phyloP scores from a whole-genome alignment of 1,140 invertebrate genomes.

The Brachionus rotundiformis region DNA sequence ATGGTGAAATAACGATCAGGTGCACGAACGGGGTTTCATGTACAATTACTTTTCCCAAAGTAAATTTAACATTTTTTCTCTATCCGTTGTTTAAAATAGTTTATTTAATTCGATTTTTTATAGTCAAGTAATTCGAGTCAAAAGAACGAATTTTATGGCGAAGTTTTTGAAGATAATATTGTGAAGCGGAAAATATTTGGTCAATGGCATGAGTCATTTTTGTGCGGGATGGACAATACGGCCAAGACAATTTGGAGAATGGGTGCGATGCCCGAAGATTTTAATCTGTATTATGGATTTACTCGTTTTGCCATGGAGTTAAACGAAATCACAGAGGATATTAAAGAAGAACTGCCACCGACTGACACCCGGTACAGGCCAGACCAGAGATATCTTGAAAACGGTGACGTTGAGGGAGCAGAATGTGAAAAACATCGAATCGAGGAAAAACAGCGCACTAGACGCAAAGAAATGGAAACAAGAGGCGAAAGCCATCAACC shows the following conservation, averaged over 20 bases:
- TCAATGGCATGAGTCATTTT: constrained; percentile 52
- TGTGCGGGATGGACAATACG: constrained; percentile 48
- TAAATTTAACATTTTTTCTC: constrained; percentile 58
- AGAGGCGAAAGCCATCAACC: constrained; percentile 17
- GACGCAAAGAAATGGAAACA: constrained; percentile 39
- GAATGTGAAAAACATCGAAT: constrained; percentile 47
- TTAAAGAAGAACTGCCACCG: constrained; percentile 70
- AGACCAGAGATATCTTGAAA: constrained; percentile 59
- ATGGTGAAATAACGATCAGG: constrained; percentile 77
- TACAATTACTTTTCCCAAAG: constrained; percentile 80
- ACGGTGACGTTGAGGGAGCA: constrained; percentile 37
- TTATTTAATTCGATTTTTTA: no score
- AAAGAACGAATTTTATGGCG: constrained; percentile 49
- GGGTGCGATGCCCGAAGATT: constrained; percentile 77
- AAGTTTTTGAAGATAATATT: constrained; percentile 36
- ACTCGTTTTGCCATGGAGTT: constrained; percentile 81
- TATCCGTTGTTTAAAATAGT: no score
- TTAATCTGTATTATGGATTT: constrained; percentile 80
- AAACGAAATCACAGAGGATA: constrained; percentile 74
- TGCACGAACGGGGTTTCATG: constrained; percentile 69
- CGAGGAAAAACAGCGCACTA: constrained; percentile 43
- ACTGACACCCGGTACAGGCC: constrained; percentile 74
- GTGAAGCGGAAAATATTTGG: constrained; percentile 52
- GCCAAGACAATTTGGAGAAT: constrained; percentile 52
- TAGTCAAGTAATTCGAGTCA: constrained; percentile 39